phyloP scores from a whole-genome alignment of 2,797 vertebrate species.

The Mormyrops attenuatus region DNA sequence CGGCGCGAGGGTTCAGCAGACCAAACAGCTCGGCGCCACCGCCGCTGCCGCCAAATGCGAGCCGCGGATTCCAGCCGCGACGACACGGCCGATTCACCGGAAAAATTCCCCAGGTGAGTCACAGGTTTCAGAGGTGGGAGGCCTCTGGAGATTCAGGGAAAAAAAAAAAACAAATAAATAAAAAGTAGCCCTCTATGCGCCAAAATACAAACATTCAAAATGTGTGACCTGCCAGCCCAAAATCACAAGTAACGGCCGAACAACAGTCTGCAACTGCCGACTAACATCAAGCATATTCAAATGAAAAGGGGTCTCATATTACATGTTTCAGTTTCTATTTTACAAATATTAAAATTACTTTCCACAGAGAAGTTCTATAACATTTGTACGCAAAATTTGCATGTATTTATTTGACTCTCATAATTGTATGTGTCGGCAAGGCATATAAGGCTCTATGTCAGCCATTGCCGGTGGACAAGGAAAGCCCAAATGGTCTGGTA shows the following conservation, averaged over 20 bases:
- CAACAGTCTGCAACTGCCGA: not conserved
- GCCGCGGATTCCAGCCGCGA: not conserved
- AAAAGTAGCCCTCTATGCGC: not conserved
- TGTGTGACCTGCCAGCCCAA: not conserved
- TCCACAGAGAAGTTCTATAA: not conserved
- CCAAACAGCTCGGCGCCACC: constrained; percentile 69
- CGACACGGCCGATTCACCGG: not conserved
- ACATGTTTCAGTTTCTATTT: not conserved
- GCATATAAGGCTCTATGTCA: not conserved
- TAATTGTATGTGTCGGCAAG: not conserved
- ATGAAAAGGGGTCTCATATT: not conserved
- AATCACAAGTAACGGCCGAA: not conserved
- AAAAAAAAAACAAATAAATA: not conserved
- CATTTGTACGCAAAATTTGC: not conserved
- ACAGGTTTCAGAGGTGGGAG: not conserved
- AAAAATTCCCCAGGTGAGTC: constrained; percentile 14
- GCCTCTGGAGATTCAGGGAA: not conserved
- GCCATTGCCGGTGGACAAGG: not conserved
- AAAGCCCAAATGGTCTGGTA: constrained; percentile 59
- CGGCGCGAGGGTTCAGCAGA: constrained; percentile 35
- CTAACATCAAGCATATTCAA: not conserved
- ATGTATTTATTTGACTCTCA: not conserved
- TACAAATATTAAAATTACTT: not conserved
- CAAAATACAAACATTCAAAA: not conserved
- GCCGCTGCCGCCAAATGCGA: constrained; percentile 49